Evolutionary conservation across 1,140 invertebrate genomes (phyloP).

Genomic region (Branchinecta lynchi): DNA sequence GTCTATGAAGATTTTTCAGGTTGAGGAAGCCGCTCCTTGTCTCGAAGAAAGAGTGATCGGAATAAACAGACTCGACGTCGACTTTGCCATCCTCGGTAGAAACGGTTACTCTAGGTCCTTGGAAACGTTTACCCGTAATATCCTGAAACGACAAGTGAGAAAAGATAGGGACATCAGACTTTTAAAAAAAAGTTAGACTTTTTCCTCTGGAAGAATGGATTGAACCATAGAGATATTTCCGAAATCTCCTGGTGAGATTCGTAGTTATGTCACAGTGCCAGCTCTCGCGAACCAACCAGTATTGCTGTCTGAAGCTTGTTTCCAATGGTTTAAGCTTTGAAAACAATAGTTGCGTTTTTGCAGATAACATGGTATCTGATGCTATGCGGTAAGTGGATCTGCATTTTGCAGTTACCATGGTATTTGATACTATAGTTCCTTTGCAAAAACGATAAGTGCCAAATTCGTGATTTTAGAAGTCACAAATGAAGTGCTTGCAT

Average conservation of each 20-base stretch:
- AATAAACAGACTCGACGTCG: slow-evolving; percentile 15
- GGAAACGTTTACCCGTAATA: slow-evolving; percentile 15
- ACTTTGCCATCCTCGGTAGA: slow-evolving; percentile 11
- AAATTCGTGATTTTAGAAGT: neutral
- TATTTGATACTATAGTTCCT: too few relatives aligned
- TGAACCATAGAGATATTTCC: too few relatives aligned
- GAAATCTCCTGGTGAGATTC: too few relatives aligned
- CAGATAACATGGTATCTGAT: neutral
- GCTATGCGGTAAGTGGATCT: neutral
- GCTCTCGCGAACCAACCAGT: too few relatives aligned
- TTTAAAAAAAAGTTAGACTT: too few relatives aligned
- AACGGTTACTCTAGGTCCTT: slow-evolving; percentile 15
- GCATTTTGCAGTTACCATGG: neutral
- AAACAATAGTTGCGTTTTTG: neutral
- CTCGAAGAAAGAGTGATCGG: slow-evolving; percentile 14
- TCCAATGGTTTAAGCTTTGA: too few relatives aligned
- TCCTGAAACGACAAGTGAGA: slow-evolving; percentile 6
- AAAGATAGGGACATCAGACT: too few relatives aligned
- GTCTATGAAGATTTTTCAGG: slow-evolving; percentile 17
- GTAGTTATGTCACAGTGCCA: too few relatives aligned
- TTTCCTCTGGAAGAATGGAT: too few relatives aligned
- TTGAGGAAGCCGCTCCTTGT: slow-evolving; percentile 11
- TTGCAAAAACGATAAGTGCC: too few relatives aligned
- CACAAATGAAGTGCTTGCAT: neutral
- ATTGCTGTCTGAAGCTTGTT: too few relatives aligned